Evolutionary conservation across 2,888 invertebrate genomes (phyloP).

Genomic region (Neoscelio sp.): DNA sequence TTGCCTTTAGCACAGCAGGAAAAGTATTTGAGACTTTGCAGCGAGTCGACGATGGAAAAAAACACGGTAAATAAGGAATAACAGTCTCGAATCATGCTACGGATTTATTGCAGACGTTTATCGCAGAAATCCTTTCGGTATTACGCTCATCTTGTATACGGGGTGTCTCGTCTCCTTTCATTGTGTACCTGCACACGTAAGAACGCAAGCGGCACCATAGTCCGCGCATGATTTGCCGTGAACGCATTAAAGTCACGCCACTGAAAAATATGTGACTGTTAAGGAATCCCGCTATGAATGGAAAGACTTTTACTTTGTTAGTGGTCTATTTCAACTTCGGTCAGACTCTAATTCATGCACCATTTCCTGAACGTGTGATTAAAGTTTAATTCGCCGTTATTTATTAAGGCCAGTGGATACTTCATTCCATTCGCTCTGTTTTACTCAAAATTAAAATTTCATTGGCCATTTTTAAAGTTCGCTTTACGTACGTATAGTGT

Average conservation of each 20-base stretch:
- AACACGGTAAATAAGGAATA: slow-evolving; percentile 61
- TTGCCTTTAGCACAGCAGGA: slow-evolving; percentile 28
- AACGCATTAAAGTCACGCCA: slow-evolving; percentile 56
- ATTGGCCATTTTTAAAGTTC: too few species aligned
- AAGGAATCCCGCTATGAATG: slow-evolving; percentile 23
- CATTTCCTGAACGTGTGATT: not conserved
- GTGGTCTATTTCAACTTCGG: slow-evolving; percentile 25
- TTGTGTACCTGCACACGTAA: slow-evolving; percentile 16
- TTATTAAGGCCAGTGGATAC: too few species aligned
- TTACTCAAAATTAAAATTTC: too few species aligned
- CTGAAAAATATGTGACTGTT: slow-evolving; percentile 54
- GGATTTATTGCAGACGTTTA: slow-evolving; percentile 63
- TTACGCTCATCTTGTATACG: slow-evolving; percentile 50
- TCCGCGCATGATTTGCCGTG: slow-evolving; percentile 53
- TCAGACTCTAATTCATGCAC: slow-evolving; percentile 9
- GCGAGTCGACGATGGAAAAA: slow-evolving; percentile 35
- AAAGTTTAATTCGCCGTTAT: not conserved
- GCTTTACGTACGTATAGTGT: too few species aligned
- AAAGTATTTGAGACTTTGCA: slow-evolving; percentile 43
- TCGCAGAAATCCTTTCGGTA: slow-evolving; percentile 61
- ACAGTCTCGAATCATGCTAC: slow-evolving; percentile 45
- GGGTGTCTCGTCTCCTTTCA: slow-evolving; percentile 42
- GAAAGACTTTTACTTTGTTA: slow-evolving; percentile 49
- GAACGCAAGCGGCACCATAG: slow-evolving; percentile 52
- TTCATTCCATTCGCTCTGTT: too few species aligned